Base-by-base conservation (phyloP, 2,113 vertebrate species). In the Polypterus bichir region DNA sequence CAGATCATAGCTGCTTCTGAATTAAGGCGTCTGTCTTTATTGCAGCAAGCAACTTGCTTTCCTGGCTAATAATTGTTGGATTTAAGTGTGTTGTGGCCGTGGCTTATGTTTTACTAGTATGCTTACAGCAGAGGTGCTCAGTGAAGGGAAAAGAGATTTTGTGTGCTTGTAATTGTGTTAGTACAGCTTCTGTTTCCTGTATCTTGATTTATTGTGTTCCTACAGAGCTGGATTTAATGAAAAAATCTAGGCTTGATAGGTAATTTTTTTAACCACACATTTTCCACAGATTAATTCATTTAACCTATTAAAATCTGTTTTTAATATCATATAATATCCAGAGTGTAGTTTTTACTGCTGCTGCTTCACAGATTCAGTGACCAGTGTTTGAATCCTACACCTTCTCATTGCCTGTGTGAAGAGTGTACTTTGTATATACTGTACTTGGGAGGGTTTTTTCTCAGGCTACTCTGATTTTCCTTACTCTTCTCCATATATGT, bases 51-150 rank as follows among this genome's bases (percentile, higher is more conserved):
- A 68, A 62, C 73, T 68, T 77, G 70, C 75, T 77, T 71, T 74
- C 74, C 69, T 70, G 74, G 79, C 71, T 83, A 74, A 82, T 83
- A 75, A 83, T 80, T 80, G 74, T 73, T 67, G 69, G 66, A 75
- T 72, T 76, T 70, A 64, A 70, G 77, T 58, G 70, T 65, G 57
- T 68, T 71, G 5, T 5, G 75, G 74, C 71, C 68, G 72, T 70
- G 65, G 11, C 60, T 70, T 60, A 56, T 59, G 58, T 10, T 68
- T 80, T 70, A 61, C 51, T 71, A 45, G 60, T 53, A 69, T 67
- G 3, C 63, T 47, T 55, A 63, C 64, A 65, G 74, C 70, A 68
- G 55, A 67, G 66, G 62, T 65, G 64, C 68, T 70, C 69, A 66
- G 66, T 57, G 69, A 73, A 61, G 66, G 64, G 68, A 73, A 56